phyloP scores from a whole-genome alignment of 2,113 vertebrate species.

The Mirza zaza region DNA sequence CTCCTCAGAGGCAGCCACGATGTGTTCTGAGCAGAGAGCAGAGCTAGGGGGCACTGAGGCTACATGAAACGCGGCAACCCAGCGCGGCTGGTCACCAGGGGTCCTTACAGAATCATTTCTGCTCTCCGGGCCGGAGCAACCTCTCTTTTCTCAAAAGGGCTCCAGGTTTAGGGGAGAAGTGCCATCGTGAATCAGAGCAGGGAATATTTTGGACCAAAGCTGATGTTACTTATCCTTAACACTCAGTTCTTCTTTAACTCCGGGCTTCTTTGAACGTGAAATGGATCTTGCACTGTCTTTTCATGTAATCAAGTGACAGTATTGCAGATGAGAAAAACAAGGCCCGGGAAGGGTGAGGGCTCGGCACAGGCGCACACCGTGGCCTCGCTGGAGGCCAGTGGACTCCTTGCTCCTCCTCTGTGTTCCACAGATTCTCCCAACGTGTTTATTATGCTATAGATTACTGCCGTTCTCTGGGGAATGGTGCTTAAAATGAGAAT shows the following conservation, averaged over 20 bases:
- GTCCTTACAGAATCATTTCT: not conserved
- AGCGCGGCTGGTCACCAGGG: fast-evolving
- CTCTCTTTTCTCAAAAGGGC: fast-evolving
- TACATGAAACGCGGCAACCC: fast-evolving
- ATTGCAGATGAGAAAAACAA: not conserved
- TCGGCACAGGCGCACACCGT: fast-evolving
- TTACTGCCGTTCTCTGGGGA: not conserved
- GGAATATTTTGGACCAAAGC: not conserved
- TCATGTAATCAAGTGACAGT: not conserved
- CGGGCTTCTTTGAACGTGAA: not conserved
- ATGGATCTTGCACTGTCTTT: not conserved
- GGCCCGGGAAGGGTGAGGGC: not conserved
- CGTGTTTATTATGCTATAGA: no score
- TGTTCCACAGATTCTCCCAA: fast-evolving
- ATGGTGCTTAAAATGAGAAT: not conserved
- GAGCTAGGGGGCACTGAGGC: conserved; percentile 33
- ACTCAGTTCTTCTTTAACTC: not conserved
- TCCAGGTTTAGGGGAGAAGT: no score
- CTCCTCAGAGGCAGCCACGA: fast-evolving
- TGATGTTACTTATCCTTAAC: not conserved
- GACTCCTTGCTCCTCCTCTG: fast-evolving
- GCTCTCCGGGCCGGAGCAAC: fast-evolving
- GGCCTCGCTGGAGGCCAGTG: not conserved
- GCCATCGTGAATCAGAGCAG: no score
- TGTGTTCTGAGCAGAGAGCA: no score